Percentiles rank a stretch among this genome's conserved stretches.
Conservation (phyloP, 1,140 invertebrate genomes). For the Oryctes rhinoceros region DNA sequence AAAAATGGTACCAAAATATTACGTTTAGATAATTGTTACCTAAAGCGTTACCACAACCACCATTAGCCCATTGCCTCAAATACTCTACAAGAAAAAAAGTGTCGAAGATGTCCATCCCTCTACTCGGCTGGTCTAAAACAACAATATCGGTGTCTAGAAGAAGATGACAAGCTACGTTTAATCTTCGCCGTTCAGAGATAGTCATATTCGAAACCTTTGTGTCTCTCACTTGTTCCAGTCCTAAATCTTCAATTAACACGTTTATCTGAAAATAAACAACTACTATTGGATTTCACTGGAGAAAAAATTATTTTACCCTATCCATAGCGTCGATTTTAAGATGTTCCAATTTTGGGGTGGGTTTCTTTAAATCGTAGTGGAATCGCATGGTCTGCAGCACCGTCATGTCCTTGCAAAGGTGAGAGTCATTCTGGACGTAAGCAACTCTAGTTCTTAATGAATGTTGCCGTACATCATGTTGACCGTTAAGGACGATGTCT, state of each 20-base stretch:
- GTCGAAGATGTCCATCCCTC: slow-evolving; percentile 95
- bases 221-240: slow-evolving; percentile 82
- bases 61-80: slow-evolving; percentile 89
- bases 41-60: slow-evolving; percentile 66
- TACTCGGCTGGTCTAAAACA: slow-evolving; percentile 87
- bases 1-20: slow-evolving; percentile 4
- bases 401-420: slow-evolving; percentile 74
- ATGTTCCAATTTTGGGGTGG: slow-evolving; percentile 65
- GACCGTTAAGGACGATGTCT: slow-evolving; percentile 87
- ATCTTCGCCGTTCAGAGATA: slow-evolving; percentile 81
- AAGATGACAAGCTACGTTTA: slow-evolving; percentile 89
- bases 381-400: slow-evolving; percentile 84
- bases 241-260: slow-evolving; percentile 87
- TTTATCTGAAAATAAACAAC: slow-evolving; percentile 71
- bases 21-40: slow-evolving; percentile 42
- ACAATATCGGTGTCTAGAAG: slow-evolving; percentile 85
- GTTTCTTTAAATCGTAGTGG: slow-evolving; percentile 75
- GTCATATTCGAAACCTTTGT: slow-evolving; percentile 83
- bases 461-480: slow-evolving; percentile 71
- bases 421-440: slow-evolving; percentile 71
- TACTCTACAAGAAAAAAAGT: slow-evolving; percentile 95
- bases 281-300: background rate
- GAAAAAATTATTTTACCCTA: slow-evolving; percentile 60
- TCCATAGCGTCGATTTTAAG: slow-evolving; percentile 71
- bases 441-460: slow-evolving; percentile 74